Evolutionary conservation across 2,797 vertebrate genomes (phyloP).

Genomic region (Coracias cyanogaster): DNA sequence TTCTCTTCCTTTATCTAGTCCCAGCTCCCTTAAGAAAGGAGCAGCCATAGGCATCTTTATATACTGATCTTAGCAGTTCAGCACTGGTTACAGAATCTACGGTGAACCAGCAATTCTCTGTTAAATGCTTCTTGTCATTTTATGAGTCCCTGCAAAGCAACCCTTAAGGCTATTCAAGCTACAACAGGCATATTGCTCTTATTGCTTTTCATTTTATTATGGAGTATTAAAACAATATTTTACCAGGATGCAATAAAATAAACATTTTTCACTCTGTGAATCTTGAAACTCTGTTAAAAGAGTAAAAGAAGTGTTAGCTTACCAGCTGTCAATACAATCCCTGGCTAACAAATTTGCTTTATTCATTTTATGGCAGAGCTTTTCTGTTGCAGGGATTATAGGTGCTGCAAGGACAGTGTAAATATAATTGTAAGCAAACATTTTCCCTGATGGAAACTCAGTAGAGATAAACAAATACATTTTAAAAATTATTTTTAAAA

Average conservation of each 20-base stretch:
- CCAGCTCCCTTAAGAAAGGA: background rate
- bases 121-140: background rate
- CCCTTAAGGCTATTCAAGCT: background rate
- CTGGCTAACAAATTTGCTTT: background rate
- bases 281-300: conserved; percentile 7
- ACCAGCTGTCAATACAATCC: conserved; percentile 20
- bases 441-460: background rate
- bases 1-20: background rate
- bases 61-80: background rate
- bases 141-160: background rate
- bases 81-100: background rate
- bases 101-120: background rate
- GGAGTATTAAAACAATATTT: conserved; percentile 34
- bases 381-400: background rate
- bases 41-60: background rate
- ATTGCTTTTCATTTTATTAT: background rate
- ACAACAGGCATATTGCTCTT: background rate
- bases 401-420: background rate
- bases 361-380: background rate
- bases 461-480: background rate
- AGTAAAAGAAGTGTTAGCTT: background rate
- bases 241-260: background rate
- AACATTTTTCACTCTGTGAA: background rate
- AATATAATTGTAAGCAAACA: background rate
- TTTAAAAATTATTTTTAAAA: background rate